phyloP scores from a whole-genome alignment of 2,113 vertebrate genomes.

The Equus przewalskii region DNA sequence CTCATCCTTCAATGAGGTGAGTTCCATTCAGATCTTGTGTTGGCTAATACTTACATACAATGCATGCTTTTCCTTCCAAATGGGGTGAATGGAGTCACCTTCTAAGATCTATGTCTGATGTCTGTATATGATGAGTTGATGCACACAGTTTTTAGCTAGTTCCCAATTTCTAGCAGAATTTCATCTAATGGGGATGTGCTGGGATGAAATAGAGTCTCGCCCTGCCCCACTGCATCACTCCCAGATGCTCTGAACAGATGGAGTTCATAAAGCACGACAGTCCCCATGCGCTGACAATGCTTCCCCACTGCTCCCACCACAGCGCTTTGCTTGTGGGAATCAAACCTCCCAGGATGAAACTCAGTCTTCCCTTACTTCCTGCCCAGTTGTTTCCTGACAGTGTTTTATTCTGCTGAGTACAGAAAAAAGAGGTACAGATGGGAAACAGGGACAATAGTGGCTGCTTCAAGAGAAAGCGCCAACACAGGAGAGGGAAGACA shows the following conservation, averaged over 20 bases:
- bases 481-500: neutral
- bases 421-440: slow-evolving; percentile 58
- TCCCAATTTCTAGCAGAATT: slow-evolving; percentile 6
- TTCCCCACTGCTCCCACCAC: slow-evolving; percentile 46
- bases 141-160: neutral
- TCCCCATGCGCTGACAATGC: neutral
- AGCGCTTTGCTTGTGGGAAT: slow-evolving; percentile 64
- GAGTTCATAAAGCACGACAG: slow-evolving; percentile 37
- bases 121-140: neutral
- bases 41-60: neutral
- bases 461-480: slow-evolving; percentile 19
- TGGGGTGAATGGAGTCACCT: neutral
- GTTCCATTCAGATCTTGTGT: neutral
- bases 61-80: neutral
- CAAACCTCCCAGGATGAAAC: slow-evolving; percentile 77
- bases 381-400: slow-evolving; percentile 75
- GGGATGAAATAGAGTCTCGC: neutral
- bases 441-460: slow-evolving; percentile 1
- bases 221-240: neutral
- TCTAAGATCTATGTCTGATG: neutral
- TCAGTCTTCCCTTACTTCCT: slow-evolving; percentile 60
- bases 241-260: slow-evolving; percentile 55
- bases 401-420: slow-evolving; percentile 72
- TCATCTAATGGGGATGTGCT: neutral
- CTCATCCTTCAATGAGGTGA: neutral